phyloP scores from a whole-genome alignment of 2,888 invertebrate genomes.

The Candidula unifasciata region DNA sequence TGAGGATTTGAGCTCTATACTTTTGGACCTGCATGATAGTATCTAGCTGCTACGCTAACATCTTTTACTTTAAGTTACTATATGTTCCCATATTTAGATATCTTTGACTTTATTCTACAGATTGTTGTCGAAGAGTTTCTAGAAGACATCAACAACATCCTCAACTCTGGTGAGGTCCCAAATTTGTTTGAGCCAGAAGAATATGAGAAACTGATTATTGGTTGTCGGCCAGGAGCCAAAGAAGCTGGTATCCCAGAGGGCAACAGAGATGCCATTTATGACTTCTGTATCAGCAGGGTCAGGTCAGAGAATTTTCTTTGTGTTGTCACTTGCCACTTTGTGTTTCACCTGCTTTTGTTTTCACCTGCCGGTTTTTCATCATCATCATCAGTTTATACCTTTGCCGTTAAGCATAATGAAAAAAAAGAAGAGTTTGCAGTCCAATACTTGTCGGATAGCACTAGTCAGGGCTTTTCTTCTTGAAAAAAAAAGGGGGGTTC shows the following conservation, averaged over 20 bases:
- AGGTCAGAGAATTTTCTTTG: constrained; percentile 69
- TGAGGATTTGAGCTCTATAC: too few relatives aligned
- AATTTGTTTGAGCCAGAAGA: constrained; percentile 90
- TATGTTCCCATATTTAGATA: not conserved
- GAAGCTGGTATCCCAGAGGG: constrained; percentile 84
- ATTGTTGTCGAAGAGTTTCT: constrained; percentile 93
- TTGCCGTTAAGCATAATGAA: too few relatives aligned
- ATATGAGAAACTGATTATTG: constrained; percentile 88
- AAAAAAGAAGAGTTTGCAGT: too few relatives aligned
- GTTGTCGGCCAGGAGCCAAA: constrained; percentile 85
- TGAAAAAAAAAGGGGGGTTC: too few relatives aligned
- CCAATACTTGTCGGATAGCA: too few relatives aligned
- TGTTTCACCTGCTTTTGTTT: not conserved
- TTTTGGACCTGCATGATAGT: too few relatives aligned
- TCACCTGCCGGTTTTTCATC: not conserved
- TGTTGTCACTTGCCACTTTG: not conserved
- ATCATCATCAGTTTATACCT: too few relatives aligned
- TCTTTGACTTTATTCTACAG: constrained; percentile 75
- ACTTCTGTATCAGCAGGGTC: constrained; percentile 90
- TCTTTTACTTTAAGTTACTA: too few relatives aligned
- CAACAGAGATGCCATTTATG: constrained; percentile 88
- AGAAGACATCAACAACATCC: constrained; percentile 93
- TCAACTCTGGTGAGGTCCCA: constrained; percentile 94
- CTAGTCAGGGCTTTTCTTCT: too few relatives aligned
- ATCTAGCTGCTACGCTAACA: too few relatives aligned